phyloP scores from a whole-genome alignment of 2,113 vertebrate genomes.

The Nothoprocta pentlandii region DNA sequence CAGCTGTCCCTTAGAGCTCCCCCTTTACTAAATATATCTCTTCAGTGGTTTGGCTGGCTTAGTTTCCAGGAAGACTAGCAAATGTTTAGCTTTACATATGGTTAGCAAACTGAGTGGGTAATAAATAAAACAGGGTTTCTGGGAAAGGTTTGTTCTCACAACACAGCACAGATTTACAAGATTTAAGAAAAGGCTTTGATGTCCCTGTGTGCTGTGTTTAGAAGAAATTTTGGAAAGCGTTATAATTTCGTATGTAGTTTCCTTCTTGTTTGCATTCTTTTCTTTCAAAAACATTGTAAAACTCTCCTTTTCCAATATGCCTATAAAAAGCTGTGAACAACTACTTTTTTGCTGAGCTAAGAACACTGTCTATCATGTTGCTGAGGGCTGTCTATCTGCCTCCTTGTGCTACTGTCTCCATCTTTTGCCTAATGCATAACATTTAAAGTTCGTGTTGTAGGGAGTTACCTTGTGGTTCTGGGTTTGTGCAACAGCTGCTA shows the following conservation, averaged over 20 bases:
- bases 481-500: not conserved
- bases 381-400: not conserved
- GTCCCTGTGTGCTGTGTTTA: not conserved
- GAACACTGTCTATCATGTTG: not conserved
- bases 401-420: conserved; percentile 2
- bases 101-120: conserved; percentile 13
- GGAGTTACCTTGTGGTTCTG: not conserved
- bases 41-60: conserved; percentile 13
- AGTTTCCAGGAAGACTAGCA: conserved; percentile 56
- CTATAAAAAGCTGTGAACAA: conserved; percentile 9
- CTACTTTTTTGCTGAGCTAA: not conserved
- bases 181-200: not conserved
- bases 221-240: not conserved
- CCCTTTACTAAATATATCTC: conserved; percentile 43
- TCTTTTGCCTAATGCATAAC: not conserved
- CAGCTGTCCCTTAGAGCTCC: conserved; percentile 44
- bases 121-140: conserved; percentile 15
- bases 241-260: not conserved
- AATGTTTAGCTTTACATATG: conserved; percentile 11
- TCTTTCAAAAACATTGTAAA: conserved; percentile 2
- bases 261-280: not conserved
- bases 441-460: conserved; percentile 3
- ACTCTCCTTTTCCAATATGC: not conserved
- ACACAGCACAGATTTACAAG: not conserved
- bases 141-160: conserved; percentile 8